phyloP scores from a whole-genome alignment of 2,113 vertebrate genomes.

The Noturus placidus region DNA sequence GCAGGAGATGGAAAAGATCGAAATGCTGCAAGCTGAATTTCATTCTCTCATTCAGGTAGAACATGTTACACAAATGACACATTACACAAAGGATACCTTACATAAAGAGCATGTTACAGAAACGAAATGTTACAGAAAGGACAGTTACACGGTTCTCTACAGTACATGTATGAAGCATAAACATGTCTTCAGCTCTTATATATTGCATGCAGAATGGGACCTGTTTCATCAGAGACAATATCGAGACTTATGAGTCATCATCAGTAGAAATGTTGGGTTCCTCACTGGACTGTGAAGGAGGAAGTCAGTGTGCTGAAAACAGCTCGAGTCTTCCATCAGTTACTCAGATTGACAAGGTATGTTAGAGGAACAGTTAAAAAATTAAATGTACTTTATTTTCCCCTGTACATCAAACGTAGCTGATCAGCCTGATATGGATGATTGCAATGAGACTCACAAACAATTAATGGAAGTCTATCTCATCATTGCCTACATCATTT shows the following conservation, averaged over 20 bases:
- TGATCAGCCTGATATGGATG: background rate
- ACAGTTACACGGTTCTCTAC: background rate
- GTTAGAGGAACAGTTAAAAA: background rate
- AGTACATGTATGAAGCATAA: background rate
- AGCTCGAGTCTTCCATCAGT: background rate
- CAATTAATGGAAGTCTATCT: background rate
- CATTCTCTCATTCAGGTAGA: background rate
- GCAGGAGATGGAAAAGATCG: constrained; percentile 16
- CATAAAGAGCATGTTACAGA: background rate
- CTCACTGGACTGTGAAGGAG: constrained; percentile 13
- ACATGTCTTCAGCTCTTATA: background rate
- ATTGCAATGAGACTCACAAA: background rate
- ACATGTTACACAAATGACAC: background rate
- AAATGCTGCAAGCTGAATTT: constrained; percentile 13
- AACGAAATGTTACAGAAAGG: background rate
- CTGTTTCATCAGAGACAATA: background rate
- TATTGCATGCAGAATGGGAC: background rate
- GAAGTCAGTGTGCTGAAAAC: background rate
- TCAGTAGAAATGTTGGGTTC: background rate
- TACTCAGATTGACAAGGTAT: constrained; percentile 27
- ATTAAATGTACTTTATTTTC: background rate
- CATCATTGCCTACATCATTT: background rate
- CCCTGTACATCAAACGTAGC: too few relatives aligned
- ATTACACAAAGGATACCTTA: background rate
- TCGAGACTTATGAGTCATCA: background rate